Percentiles rank a stretch among this genome's conserved stretches.
Conservation (phyloP, 35 echinoderm and acorn worm species). For the Lytechinus variegatus region DNA sequence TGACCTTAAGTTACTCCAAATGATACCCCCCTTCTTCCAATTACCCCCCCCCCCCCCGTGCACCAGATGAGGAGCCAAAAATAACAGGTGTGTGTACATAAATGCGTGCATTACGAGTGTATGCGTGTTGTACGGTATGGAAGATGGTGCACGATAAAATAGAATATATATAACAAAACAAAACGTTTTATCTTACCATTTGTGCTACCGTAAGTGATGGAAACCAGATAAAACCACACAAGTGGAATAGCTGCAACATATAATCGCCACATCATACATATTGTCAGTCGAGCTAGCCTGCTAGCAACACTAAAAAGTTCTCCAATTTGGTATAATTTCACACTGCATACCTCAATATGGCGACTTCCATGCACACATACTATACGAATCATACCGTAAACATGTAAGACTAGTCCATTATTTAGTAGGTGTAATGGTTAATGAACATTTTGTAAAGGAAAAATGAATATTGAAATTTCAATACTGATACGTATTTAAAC, state of each 20-base stretch:
- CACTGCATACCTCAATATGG: slow-evolving; percentile 37
- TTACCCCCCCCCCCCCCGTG: too few species aligned
- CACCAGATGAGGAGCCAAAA: too few species aligned
- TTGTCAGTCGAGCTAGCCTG: slow-evolving; percentile 38
- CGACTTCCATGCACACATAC: slow-evolving; percentile 8
- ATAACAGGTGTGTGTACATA: neutral
- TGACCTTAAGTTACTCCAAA: too few species aligned
- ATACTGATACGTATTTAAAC: neutral
- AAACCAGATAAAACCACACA: slow-evolving; percentile 34
- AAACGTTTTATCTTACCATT: slow-evolving; percentile 10
- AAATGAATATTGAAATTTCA: neutral
- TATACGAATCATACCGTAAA: slow-evolving; percentile 45
- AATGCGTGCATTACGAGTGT: neutral
- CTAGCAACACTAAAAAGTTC: slow-evolving; percentile 30
- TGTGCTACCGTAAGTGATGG: slow-evolving; percentile 44
- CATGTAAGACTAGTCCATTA: slow-evolving; percentile 50
- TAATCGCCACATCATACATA: slow-evolving; percentile 45
- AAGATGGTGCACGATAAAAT: neutral
- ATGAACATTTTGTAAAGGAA: neutral
- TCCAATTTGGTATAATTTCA: neutral
- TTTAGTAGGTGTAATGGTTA: neutral
- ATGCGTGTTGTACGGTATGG: neutral
- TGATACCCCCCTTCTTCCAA: too few species aligned
- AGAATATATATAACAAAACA: neutral
- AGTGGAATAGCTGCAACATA: slow-evolving; percentile 37